These are phyloP conservation scores for Cichlasoma orientale DNA, from an alignment of 2,797 vertebrate genomes.

Conservation along the genomic window DNA sequence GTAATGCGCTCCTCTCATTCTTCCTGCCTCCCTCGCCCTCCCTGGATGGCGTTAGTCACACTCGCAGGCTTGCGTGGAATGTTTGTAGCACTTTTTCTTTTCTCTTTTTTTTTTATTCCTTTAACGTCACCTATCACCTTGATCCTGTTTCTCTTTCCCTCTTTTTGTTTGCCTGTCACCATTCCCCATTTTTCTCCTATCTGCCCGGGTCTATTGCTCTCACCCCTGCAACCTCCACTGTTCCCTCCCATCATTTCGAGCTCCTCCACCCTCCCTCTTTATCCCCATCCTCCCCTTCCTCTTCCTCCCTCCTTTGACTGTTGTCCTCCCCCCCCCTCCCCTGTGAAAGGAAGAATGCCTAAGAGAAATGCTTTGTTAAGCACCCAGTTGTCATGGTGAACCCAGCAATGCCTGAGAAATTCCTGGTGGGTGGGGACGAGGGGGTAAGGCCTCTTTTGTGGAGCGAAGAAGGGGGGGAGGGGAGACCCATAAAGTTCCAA, in stretches of 20 bases:
- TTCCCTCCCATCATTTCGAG: slow-evolving; percentile 74
- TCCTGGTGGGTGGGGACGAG: slow-evolving; percentile 81
- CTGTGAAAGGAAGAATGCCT: slow-evolving; percentile 83
- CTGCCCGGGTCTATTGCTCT: slow-evolving; percentile 59
- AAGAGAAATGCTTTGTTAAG: slow-evolving; percentile 91
- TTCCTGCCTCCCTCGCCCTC: slow-evolving; percentile 26
- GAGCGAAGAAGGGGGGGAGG: slow-evolving; percentile 63
- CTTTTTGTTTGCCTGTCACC: slow-evolving; percentile 69
- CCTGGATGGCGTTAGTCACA: slow-evolving; percentile 66
- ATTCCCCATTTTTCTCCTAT: slow-evolving; percentile 65
- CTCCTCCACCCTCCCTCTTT: slow-evolving; percentile 61
- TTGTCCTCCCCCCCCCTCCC: slow-evolving; percentile 54
- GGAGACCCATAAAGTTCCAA: slow-evolving; percentile 77
- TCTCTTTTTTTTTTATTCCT: slow-evolving; percentile 9
- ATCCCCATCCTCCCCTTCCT: slow-evolving; percentile 26
- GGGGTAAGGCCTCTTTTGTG: slow-evolving; percentile 79
- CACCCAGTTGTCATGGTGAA: slow-evolving; percentile 86
- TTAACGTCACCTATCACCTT: slow-evolving; percentile 77
- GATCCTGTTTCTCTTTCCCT: slow-evolving; percentile 72
- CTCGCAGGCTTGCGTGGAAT: slow-evolving; percentile 64
- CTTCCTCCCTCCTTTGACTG: slow-evolving; percentile 68
- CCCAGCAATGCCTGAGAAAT: slow-evolving; percentile 83
- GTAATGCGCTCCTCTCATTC: slow-evolving; percentile 20
- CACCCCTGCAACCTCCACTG: slow-evolving; percentile 71
- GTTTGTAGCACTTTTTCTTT: slow-evolving; percentile 51